These are phyloP conservation scores for Smutsia temminckii DNA, from an alignment of 2,797 vertebrate genomes.

Conservation along the genomic window DNA sequence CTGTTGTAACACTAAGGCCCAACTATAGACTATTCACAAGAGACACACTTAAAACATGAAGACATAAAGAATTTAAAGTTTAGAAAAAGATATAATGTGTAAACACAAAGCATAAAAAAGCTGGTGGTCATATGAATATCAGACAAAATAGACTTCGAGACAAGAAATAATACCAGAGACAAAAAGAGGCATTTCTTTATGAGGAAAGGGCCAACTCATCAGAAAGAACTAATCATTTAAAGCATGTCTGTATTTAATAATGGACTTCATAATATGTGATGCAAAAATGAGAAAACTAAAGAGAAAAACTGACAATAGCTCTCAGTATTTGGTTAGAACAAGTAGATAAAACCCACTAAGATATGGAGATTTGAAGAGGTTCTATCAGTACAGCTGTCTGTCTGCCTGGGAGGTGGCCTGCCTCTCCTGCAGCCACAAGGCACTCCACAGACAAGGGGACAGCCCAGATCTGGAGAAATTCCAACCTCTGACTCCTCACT, in stretches of 20 bases:
- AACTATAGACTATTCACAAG: too few species aligned
- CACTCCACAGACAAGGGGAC: background rate
- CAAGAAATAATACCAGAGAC: background rate
- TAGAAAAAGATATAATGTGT: background rate
- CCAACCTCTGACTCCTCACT: background rate
- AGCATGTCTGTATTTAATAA: background rate
- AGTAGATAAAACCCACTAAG: background rate
- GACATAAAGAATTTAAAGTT: background rate
- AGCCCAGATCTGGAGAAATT: background rate
- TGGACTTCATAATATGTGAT: background rate
- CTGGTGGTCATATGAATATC: background rate
- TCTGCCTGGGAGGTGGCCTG: background rate
- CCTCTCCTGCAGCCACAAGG: background rate
- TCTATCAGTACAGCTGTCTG: background rate
- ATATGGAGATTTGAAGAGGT: background rate
- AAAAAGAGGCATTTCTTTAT: background rate
- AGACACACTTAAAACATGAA: background rate
- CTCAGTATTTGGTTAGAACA: background rate
- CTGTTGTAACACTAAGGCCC: background rate
- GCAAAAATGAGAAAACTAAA: background rate
- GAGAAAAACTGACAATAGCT: background rate
- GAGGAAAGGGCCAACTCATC: background rate
- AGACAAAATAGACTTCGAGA: background rate
- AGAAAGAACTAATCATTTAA: background rate
- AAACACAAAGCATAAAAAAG: background rate